Base-by-base conservation (phyloP, 2,888 invertebrate species). In the Scaptodrosophila latifasciaeformis region DNA sequence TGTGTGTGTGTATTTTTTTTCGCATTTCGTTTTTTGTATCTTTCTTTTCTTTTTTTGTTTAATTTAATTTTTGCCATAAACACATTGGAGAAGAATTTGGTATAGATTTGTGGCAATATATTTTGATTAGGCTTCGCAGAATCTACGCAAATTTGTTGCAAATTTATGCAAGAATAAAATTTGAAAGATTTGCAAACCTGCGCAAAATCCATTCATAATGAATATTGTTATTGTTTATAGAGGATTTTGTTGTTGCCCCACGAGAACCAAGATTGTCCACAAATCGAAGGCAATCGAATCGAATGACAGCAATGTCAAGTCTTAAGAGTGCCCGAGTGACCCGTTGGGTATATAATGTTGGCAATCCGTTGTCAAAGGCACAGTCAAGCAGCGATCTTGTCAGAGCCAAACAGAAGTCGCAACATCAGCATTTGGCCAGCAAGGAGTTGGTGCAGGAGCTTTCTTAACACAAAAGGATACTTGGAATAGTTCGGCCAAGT, bases 141-240 rank as follows among this genome's bases (percentile, higher is more conserved):
- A n/a, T n/a, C n/a, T n/a, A n/a, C n/a, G n/a, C n/a, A n/a, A n/a
- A n/a, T n/a, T n/a, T n/a, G n/a, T n/a, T 31, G n/a, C 19, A 70
- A 72, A 72, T 71, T 71, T 67, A 71, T 77, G 71, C 78, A 70
- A 54, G 62, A 55, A 9, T 39, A n/a, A n/a, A n/a, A 34, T 47
- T 29, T 47, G 2, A 45, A 43, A 9, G 52, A 50, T 56, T 59
- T 61, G 78, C 62, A 60, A 68, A 70, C 63, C 62, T 55, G 57
- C 65, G 7, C 24, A 24, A 24, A 24, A 24, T 24, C 24, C 24
- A 24, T 24, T 24, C 24, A 24, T 24, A 71, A 72, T 78, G 71
- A 78, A 71, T 56, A 62, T 52, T 55, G 49, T 65, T 37, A 24
- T 55, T 49, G 51, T 46, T 58, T 24, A 24, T 7, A 3, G 7